Base-by-base conservation (phyloP, 2,888 invertebrate species). In the Strigamia maritima region DNA sequence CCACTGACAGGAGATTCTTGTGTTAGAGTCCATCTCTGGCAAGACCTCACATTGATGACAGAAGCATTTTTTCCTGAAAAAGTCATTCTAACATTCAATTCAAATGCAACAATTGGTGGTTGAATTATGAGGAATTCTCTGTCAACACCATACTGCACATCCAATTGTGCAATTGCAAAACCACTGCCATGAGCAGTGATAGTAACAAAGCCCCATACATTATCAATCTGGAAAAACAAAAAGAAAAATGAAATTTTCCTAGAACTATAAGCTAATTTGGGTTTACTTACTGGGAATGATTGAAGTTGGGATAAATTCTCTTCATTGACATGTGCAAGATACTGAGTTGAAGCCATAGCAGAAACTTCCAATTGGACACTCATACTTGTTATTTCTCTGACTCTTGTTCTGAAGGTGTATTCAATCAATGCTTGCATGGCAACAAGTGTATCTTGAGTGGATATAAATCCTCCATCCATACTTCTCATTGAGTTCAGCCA, bases 1-100 rank as follows among this genome's bases (percentile, higher is more conserved):
- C 96, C 96, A 1, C 95, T 95, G 78, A 94, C 90, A 74, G 91
- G 89, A 0, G 94, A 93, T 88, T 95, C 95, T 54, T 90, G 88
- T 2, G 88, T 79, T 82, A 93, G 90, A 0, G 89, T 92, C 95
- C 95, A 96, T 81, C 94, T 77, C 31, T 80, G 81, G 82, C 87
- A 87, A 4, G 85, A 83, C 3, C 83, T 83, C 82, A 87, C 84
- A 75, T 84, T 83, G 83, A 87, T 81, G 44, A 81, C 81, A 8
- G 87, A 87, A 81, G 84, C 84, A 81, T 87, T 87, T 65, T 85
- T 82, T 8, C 87, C 87, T 38, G 81, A 82, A 65, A 80, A 82
- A 6, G 35, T 75, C 4, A 81, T 79, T 19, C 83, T 83, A 3
- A 86, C 82, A 24, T 81, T 81, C 1, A 87, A 81, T 77, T 85